Base-by-base conservation (phyloP, 2,888 invertebrate genomes). In the Taenaris catops region DNA sequence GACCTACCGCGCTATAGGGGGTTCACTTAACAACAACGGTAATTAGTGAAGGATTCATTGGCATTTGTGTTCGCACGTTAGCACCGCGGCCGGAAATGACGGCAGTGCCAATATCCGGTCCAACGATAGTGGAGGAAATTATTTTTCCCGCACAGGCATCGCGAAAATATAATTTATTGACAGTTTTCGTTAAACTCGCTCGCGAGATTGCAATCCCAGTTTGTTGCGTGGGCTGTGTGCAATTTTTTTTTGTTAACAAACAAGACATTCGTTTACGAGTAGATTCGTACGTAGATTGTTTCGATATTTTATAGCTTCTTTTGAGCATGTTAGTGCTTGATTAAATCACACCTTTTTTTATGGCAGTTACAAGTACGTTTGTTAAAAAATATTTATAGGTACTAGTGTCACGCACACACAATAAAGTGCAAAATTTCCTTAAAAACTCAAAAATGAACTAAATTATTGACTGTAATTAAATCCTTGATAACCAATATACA, bases 31-130 rank as follows among this genome's bases (percentile, higher is more conserved):
- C 28, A 28, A 3, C 11, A 9, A 19, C 23, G 28, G 9, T 35
- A 40, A 40, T 25, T 40, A n/a, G n/a, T 31, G 24, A 40, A 43
- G 33, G 39, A 16, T 36, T 25, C 34, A 34, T 28, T 27, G n/a
- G 26, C 19, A 41, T 37, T 41, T 36, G 36, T 34, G 34, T 32
- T 27, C 41, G 27, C 53, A 55, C 55, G 51, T 62, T 60, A 58
- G 63, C 52, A 62, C 55, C 59, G 58, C 56, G 48, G 51, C 36
- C 76, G 79, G 79, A 78, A 75, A 74, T 73, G 61, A 63, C 59
- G 64, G 68, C 62, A 58, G 53, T 56, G 54, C 59, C 76, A 78
- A 79, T 79, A 75, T 79, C 79, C 79, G 76, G 53, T 41, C 41
- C 42, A 36, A 32, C 44, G 44, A 41, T 46, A 40, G 40, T 40